phyloP scores from a whole-genome alignment of 2,113 vertebrate genomes.

The Neotoma lepida region DNA sequence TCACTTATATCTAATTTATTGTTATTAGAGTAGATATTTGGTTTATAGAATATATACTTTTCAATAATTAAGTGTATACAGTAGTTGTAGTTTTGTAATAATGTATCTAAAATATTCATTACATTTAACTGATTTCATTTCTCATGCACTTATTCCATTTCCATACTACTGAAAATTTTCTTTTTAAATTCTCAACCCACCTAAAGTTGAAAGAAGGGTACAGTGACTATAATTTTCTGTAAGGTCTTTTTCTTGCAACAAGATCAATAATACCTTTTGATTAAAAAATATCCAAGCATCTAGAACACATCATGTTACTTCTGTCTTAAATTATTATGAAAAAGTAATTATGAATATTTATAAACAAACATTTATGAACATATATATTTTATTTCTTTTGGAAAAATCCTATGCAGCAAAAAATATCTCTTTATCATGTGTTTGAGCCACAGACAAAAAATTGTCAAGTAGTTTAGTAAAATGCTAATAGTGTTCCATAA shows the following conservation, averaged over 20 bases:
- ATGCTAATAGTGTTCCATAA: not conserved
- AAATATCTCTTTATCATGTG: not conserved
- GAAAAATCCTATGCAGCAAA: not conserved
- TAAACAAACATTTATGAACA: not conserved
- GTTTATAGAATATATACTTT: not conserved
- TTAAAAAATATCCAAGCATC: not conserved
- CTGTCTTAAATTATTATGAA: not conserved
- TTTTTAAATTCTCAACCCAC: not conserved
- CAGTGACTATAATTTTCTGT: not conserved
- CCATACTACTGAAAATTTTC: not conserved
- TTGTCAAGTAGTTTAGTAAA: not conserved
- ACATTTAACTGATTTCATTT: not conserved
- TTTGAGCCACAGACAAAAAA: not conserved
- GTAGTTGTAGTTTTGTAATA: not conserved
- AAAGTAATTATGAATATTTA: not conserved
- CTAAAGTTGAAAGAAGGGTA: not conserved
- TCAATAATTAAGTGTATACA: not conserved
- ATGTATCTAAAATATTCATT: not conserved
- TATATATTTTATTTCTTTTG: not conserved
- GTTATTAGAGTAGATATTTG: not conserved
- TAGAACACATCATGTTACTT: not conserved
- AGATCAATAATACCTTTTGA: not conserved
- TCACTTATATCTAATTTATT: not conserved
- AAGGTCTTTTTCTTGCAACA: not conserved
- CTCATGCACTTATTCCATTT: not conserved